Evolutionary conservation across 1,140 invertebrate genomes (phyloP).

Genomic region (Drosophila ficusphila): DNA sequence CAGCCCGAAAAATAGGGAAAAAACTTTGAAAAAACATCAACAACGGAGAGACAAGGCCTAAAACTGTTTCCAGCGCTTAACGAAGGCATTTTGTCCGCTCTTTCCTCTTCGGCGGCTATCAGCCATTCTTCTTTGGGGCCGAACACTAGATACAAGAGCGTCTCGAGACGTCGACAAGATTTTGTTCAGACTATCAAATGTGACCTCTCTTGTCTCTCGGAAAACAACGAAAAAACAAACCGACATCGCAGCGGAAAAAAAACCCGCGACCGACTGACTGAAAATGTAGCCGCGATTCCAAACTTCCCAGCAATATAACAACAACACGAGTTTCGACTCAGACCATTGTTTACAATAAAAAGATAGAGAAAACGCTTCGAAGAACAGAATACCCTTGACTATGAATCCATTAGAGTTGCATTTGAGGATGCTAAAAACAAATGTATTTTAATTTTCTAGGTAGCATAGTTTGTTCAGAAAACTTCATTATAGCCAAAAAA

Average conservation of each 20-base stretch:
- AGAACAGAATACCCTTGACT: not conserved
- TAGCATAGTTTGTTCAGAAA: no score
- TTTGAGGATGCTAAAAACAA: not conserved
- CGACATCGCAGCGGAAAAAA: slow-evolving; percentile 26
- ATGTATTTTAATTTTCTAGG: no score
- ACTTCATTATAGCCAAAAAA: no score
- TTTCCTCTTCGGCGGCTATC: slow-evolving; percentile 53
- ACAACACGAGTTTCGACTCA: slow-evolving; percentile 76
- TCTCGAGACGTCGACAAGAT: slow-evolving; percentile 67
- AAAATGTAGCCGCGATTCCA: slow-evolving; percentile 57
- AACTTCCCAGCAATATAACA: slow-evolving; percentile 68
- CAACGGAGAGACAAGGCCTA: slow-evolving; percentile 53
- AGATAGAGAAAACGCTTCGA: not conserved
- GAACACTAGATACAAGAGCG: slow-evolving; percentile 13
- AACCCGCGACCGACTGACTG: slow-evolving; percentile 20
- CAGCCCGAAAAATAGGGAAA: slow-evolving; percentile 60
- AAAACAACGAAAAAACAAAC: slow-evolving; percentile 51
- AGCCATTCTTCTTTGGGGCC: slow-evolving; percentile 58
- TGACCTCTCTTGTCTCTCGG: slow-evolving; percentile 73
- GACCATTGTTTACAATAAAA: slow-evolving; percentile 37
- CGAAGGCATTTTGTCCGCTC: slow-evolving; percentile 79
- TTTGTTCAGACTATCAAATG: slow-evolving; percentile 76
- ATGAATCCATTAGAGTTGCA: not conserved
- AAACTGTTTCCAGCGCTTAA: slow-evolving; percentile 73
- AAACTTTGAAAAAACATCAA: slow-evolving; percentile 26